A percentile compares a stretch with the other conserved stretches of the same genome.
Evolutionary conservation across 2,113 vertebrate genomes (phyloP).

Genomic region (Pseudonaja textilis): DNA sequence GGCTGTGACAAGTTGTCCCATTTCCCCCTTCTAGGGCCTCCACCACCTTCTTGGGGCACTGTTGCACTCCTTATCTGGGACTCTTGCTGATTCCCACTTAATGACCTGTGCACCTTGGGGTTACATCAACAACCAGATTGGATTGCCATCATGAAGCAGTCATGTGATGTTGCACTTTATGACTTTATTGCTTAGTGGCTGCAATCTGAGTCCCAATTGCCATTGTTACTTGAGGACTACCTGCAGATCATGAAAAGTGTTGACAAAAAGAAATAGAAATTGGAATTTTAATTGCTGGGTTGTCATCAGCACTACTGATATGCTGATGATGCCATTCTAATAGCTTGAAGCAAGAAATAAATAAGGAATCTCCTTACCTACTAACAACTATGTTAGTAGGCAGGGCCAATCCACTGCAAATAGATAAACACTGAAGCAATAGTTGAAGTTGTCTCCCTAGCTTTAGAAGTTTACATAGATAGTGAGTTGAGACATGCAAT

Average conservation of each 20-base stretch:
- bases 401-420: neutral
- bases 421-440: neutral
- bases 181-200: neutral
- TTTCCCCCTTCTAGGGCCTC: neutral
- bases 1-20: too few species aligned
- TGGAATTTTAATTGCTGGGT: neutral
- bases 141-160: neutral
- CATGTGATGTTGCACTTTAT: neutral
- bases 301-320: neutral
- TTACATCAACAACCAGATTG: neutral
- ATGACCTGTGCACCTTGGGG: neutral
- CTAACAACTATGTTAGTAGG: neutral
- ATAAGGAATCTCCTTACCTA: neutral
- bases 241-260: neutral
- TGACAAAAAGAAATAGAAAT: neutral
- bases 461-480: neutral
- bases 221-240: neutral
- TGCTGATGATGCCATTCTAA: neutral
- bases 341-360: neutral
- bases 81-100: neutral
- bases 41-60: neutral
- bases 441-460: neutral
- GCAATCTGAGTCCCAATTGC: neutral
- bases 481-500: neutral
- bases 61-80: neutral